phyloP scores from a whole-genome alignment of 1,140 invertebrate genomes.

The Sminthurinus signatus region DNA sequence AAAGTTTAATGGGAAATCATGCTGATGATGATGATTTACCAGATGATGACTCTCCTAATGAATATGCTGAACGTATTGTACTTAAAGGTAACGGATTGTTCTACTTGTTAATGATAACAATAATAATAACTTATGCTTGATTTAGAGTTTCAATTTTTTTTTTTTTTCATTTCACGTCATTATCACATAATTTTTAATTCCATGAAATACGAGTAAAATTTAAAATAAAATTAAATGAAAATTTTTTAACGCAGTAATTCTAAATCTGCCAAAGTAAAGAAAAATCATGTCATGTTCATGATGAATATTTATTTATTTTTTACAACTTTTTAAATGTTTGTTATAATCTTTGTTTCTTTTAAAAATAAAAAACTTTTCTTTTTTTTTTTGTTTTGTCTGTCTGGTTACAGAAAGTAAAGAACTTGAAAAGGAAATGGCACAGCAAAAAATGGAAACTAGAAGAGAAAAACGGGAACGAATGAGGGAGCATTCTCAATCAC shows the following conservation, averaged over 20 bases:
- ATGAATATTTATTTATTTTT: background rate
- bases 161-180: background rate
- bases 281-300: background rate
- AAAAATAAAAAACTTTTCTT: no score
- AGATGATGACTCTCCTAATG: constrained; percentile 36
- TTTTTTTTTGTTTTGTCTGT: no score
- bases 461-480: constrained; percentile 32
- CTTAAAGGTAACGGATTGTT: constrained; percentile 41
- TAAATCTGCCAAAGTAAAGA: no score
- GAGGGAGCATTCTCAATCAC: constrained; percentile 18
- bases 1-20: constrained; percentile 42
- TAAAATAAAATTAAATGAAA: no score
- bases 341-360: no score
- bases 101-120: no score
- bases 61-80: constrained; percentile 39
- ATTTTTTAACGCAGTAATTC: no score
- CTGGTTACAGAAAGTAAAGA: constrained; percentile 40
- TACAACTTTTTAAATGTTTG: constrained; percentile 2
- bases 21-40: constrained; percentile 40
- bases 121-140: no score
- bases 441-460: constrained; percentile 38
- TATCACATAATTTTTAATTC: no score
- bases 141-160: background rate
- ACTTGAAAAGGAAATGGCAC: constrained; percentile 39
- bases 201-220: no score